Evolutionary conservation across 2,888 invertebrate genomes (phyloP).

Genomic region (Ischnus inquisitorius): DNA sequence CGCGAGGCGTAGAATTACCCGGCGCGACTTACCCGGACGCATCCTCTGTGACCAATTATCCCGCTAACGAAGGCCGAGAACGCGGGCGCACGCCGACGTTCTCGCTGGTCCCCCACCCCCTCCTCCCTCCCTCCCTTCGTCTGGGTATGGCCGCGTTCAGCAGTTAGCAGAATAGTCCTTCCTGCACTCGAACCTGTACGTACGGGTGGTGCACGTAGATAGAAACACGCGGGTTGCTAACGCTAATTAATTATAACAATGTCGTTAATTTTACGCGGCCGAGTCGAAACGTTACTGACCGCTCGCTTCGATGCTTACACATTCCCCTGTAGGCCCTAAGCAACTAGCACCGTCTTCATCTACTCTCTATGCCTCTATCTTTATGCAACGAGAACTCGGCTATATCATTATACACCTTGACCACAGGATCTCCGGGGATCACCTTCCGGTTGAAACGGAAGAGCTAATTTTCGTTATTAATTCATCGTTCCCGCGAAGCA

Average conservation of each 20-base stretch:
- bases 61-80: slow-evolving; percentile 83
- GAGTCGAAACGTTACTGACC: slow-evolving; percentile 84
- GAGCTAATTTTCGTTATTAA: slow-evolving; percentile 45
- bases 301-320: slow-evolving; percentile 73
- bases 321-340: neutral
- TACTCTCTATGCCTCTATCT: neutral
- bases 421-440: slow-evolving; percentile 58
- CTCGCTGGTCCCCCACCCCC: slow-evolving; percentile 45
- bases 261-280: slow-evolving; percentile 84
- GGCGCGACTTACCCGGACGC: slow-evolving; percentile 83
- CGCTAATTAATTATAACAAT: slow-evolving; percentile 85
- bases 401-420: slow-evolving; percentile 60
- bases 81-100: slow-evolving; percentile 58
- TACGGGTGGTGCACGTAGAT: slow-evolving; percentile 12
- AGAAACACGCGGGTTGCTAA: slow-evolving; percentile 56
- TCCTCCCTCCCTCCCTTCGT: slow-evolving; percentile 14
- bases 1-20: slow-evolving; percentile 82
- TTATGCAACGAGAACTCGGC: slow-evolving; percentile 32
- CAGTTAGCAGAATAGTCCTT: slow-evolving; percentile 55
- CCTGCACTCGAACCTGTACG: slow-evolving; percentile 63
- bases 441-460: slow-evolving; percentile 66
- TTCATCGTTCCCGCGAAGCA: neutral
- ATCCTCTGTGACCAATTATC: slow-evolving; percentile 85
- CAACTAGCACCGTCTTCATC: slow-evolving; percentile 19
- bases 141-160: slow-evolving; percentile 17